These are phyloP conservation scores for Tipula confusa DNA, from an alignment of 2,888 invertebrate species.

Conservation along the genomic window DNA sequence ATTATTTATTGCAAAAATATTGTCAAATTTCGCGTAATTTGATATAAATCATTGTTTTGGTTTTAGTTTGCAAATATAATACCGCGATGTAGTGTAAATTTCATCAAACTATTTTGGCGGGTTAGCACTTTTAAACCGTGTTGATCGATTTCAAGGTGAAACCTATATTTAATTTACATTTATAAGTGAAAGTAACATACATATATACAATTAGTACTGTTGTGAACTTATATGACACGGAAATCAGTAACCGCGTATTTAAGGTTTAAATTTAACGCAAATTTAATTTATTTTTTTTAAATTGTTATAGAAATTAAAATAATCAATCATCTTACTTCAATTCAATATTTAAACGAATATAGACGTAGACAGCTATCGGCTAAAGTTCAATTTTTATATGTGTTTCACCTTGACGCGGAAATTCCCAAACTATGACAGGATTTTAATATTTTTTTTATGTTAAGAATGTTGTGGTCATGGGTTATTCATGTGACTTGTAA, in stretches of 20 bases:
- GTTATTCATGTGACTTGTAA: no score
- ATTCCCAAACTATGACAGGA: neutral
- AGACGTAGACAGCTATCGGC: neutral
- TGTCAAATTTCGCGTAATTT: neutral
- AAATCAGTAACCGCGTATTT: neutral
- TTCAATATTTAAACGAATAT: neutral
- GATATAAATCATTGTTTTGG: neutral
- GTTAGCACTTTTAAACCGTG: neutral
- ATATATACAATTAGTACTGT: neutral
- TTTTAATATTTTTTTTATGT: no score
- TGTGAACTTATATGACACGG: neutral
- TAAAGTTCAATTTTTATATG: neutral
- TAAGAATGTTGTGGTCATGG: no score
- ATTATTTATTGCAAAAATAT: neutral
- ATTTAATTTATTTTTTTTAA: neutral
- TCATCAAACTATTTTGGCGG: neutral
- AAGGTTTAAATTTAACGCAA: neutral
- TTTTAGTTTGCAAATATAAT: neutral
- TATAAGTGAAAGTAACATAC: neutral
- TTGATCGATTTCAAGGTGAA: neutral
- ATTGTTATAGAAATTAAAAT: neutral
- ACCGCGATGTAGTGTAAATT: neutral
- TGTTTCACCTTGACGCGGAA: neutral
- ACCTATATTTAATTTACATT: neutral
- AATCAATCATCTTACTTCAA: slow-evolving; percentile 3